Percentiles rank a stretch among this genome's conserved stretches.
Evolutionary conservation across 2,888 invertebrate species (phyloP).

Genomic region (Callosobruchus maculatus): DNA sequence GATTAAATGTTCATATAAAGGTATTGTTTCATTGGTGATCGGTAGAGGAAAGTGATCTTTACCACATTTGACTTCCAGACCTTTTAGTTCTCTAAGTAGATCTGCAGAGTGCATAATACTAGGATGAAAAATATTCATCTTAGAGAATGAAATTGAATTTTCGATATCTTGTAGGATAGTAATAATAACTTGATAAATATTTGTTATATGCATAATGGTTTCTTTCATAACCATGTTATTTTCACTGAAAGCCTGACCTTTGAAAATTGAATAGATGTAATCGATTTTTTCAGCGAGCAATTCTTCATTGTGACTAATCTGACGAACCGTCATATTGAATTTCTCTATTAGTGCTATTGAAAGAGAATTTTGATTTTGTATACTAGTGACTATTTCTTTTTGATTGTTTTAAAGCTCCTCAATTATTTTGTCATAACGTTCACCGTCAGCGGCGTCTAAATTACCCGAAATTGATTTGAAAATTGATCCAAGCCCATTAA

Average conservation of each 20-base stretch:
- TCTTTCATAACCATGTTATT: neutral
- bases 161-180: slow-evolving; percentile 2
- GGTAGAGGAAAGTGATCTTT: neutral
- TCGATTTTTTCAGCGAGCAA: neutral
- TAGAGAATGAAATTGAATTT: neutral
- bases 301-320: neutral
- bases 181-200: neutral
- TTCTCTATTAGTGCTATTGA: neutral
- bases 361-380: neutral
- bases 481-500: too few species aligned
- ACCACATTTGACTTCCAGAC: neutral
- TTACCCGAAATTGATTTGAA: neutral
- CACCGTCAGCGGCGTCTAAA: neutral
- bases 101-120: neutral
- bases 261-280: neutral
- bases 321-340: neutral
- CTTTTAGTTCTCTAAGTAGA: neutral
- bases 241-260: neutral
- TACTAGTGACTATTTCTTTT: neutral
- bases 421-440: neutral
- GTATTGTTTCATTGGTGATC: neutral
- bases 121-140: neutral
- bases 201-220: neutral
- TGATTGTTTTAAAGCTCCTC: neutral
- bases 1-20: neutral